Conservation (phyloP, 2,888 invertebrate species). For the Drosophila sordidula region DNA sequence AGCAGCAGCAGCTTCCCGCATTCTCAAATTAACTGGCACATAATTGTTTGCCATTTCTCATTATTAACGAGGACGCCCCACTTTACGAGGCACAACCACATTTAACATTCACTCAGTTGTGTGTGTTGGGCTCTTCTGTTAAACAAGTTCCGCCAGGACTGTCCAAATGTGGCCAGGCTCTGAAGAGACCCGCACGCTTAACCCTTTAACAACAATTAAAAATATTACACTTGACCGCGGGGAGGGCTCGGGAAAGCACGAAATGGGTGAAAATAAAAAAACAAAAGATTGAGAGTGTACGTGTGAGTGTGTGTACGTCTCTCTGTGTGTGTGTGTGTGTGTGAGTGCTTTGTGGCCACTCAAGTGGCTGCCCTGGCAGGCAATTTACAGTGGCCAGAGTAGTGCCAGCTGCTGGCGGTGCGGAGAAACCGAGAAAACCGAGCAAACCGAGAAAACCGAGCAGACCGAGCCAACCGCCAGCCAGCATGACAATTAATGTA, state of each 20-base stretch:
- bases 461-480: slow-evolving; percentile 41
- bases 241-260: background rate
- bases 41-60: slow-evolving; percentile 62
- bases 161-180: slow-evolving; percentile 47
- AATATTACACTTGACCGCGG: slow-evolving; percentile 64
- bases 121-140: slow-evolving; percentile 14
- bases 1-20: slow-evolving; percentile 9
- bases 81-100: background rate
- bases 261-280: slow-evolving; percentile 8
- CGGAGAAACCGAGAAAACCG: slow-evolving; percentile 37
- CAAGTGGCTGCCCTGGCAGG: slow-evolving; percentile 62
- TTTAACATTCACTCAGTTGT: slow-evolving; percentile 35
- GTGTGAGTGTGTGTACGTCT: slow-evolving; percentile 25
- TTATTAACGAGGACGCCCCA: slow-evolving; percentile 48
- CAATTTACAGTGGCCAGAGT: slow-evolving; percentile 57
- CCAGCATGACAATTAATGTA: slow-evolving; percentile 76
- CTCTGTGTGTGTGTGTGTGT: slow-evolving; percentile 22
- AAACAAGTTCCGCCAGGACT: slow-evolving; percentile 19
- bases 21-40: slow-evolving; percentile 40
- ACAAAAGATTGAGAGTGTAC: slow-evolving; percentile 13
- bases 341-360: slow-evolving; percentile 67
- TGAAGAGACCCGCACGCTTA: slow-evolving; percentile 47
- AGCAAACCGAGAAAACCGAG: slow-evolving; percentile 12
- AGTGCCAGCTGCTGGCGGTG: slow-evolving; percentile 44
- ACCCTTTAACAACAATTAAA: slow-evolving; percentile 80